A percentile compares a stretch with the other conserved stretches of the same genome.
Evolutionary conservation across 2,888 invertebrate genomes (phyloP).

Genomic region (Philopedon plagiatum): DNA sequence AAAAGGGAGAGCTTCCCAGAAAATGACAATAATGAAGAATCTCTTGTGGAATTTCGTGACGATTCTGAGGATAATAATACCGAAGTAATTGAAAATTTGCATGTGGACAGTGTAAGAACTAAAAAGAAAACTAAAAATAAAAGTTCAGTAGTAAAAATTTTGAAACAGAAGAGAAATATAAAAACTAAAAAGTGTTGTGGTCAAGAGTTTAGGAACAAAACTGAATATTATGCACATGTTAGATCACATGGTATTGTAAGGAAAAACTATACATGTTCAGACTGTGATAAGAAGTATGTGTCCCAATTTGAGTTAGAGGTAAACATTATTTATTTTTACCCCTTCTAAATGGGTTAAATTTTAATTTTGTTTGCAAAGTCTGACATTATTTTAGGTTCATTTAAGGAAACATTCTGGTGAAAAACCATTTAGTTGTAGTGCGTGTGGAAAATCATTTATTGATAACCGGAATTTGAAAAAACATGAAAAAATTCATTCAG

Average conservation of each 20-base stretch:
- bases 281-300: slow-evolving; percentile 58
- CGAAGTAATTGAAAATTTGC: too few species aligned
- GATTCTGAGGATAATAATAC: not conserved
- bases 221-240: slow-evolving; percentile 51
- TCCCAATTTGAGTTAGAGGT: slow-evolving; percentile 58
- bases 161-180: not conserved
- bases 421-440: slow-evolving; percentile 55
- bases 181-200: slow-evolving; percentile 12
- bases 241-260: slow-evolving; percentile 54
- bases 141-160: not conserved
- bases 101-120: too few species aligned
- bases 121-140: not conserved
- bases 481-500: slow-evolving; percentile 60
- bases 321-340: too few species aligned
- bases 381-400: slow-evolving; percentile 54
- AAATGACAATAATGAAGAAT: not conserved
- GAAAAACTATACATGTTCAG: slow-evolving; percentile 53
- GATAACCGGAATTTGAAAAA: slow-evolving; percentile 58
- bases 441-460: slow-evolving; percentile 58
- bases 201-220: slow-evolving; percentile 41
- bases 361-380: not conserved
- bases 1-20: not conserved
- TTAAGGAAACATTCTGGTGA: slow-evolving; percentile 58
- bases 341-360: too few species aligned
- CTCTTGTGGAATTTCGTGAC: not conserved